Conservation (phyloP, 30 jellyfish, hydroid and myxozoan species). For the Chrysaora quinquecirrha region DNA sequence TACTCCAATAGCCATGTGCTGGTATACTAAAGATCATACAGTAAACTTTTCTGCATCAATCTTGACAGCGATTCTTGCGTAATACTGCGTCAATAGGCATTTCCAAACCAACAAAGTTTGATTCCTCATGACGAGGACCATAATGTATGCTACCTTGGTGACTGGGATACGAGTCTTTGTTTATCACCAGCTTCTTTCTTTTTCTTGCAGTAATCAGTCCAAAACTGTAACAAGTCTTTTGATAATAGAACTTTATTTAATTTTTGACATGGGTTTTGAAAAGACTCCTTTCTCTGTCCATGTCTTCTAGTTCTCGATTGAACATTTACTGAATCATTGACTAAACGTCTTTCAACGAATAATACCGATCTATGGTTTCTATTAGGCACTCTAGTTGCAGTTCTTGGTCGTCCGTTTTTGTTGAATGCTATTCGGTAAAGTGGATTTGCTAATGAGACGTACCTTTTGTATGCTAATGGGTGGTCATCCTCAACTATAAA, state of each 20-base stretch:
- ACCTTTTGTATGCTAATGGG: constrained; percentile 68
- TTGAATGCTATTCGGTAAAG: constrained; percentile 58
- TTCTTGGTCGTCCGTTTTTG: constrained; percentile 80
- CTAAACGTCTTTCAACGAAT: constrained; percentile 62
- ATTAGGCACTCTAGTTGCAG: constrained; percentile 61
- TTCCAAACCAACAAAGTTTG: too few relatives aligned
- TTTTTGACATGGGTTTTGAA: constrained; percentile 35
- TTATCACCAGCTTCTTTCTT: not conserved
- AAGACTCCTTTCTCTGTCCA: constrained; percentile 19
- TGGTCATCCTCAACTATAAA: constrained; percentile 81
- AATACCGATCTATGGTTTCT: constrained; percentile 70
- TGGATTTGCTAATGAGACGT: constrained; percentile 63
- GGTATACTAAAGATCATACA: too few relatives aligned
- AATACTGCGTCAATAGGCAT: too few relatives aligned
- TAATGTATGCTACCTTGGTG: constrained; percentile 16
- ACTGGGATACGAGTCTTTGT: too few relatives aligned
- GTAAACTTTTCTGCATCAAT: too few relatives aligned
- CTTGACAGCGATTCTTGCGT: too few relatives aligned
- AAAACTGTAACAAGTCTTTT: constrained; percentile 27
- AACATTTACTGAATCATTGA: not conserved
- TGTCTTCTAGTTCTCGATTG: constrained; percentile 65
- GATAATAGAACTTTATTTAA: constrained; percentile 9
- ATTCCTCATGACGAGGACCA: too few relatives aligned
- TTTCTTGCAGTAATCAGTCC: constrained; percentile 40
- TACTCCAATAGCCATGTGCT: too few relatives aligned